Conservation (phyloP, 2,888 invertebrate species). For the Apodemia hepburni region DNA sequence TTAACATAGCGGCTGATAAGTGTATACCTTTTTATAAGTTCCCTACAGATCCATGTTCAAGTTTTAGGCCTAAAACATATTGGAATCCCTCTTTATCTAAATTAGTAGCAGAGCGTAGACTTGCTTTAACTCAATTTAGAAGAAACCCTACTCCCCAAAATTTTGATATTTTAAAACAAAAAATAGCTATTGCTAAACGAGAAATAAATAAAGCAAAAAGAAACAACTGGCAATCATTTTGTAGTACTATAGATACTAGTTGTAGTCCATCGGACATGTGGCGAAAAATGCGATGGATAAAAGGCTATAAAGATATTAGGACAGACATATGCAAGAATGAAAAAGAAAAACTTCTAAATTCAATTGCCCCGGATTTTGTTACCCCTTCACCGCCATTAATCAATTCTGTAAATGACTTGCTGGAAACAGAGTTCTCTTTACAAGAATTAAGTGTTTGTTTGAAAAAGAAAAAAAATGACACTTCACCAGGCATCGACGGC, state of each 20-base stretch:
- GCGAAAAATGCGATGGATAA: not conserved
- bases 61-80: constrained; percentile 34
- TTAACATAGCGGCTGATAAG: constrained; percentile 26
- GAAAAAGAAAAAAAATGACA: constrained; percentile 1
- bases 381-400: not conserved
- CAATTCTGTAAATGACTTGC: not conserved
- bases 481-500: not conserved
- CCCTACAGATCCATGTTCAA: constrained; percentile 23
- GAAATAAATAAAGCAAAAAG: constrained; percentile 1
- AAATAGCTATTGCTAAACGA: not conserved
- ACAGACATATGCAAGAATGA: not conserved
- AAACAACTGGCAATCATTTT: constrained; percentile 8
- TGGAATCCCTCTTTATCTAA: constrained; percentile 33
- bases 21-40: constrained; percentile 29
- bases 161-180: constrained; percentile 18
- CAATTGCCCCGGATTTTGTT: not conserved
- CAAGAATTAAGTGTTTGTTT: not conserved
- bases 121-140: constrained; percentile 31
- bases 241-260: not conserved
- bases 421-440: not conserved
- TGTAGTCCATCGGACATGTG: not conserved
- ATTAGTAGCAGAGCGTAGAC: constrained; percentile 31
- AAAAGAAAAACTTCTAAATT: not conserved
- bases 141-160: constrained; percentile 34
- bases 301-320: not conserved